Evolutionary conservation across 2,888 invertebrate species (phyloP).

Genomic region (Furcula furcula): DNA sequence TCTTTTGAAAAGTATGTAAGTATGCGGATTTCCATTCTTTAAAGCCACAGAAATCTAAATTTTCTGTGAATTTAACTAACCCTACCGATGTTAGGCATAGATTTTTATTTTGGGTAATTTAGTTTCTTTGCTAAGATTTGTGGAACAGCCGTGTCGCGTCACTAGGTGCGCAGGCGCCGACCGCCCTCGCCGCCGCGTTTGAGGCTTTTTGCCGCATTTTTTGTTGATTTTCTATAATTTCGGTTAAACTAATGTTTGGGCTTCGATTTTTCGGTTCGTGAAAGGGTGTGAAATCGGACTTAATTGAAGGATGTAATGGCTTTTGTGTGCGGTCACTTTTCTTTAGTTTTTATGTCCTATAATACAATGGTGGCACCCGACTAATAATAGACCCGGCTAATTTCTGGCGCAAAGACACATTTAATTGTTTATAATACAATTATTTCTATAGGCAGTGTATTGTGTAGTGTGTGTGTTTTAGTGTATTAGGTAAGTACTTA

Average conservation of each 20-base stretch:
- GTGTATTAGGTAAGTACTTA: too few species aligned
- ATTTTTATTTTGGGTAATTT: not conserved
- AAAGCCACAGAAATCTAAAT: too few species aligned
- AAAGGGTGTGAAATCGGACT: constrained; percentile 79
- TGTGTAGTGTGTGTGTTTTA: too few species aligned
- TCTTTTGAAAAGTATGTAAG: too few species aligned
- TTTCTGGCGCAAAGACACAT: constrained; percentile 20
- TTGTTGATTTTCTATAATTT: constrained; percentile 78
- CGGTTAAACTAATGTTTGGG: constrained; percentile 80
- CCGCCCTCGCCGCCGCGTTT: constrained; percentile 47
- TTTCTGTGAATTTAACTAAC: too few species aligned
- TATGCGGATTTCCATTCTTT: too few species aligned
- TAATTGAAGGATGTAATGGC: constrained; percentile 76
- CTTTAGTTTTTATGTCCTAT: constrained; percentile 45
- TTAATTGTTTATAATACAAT: constrained; percentile 5
- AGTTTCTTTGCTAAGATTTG: not conserved
- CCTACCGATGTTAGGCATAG: not conserved
- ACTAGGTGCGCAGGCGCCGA: constrained; percentile 42
- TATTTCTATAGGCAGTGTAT: not conserved
- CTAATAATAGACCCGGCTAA: constrained; percentile 23
- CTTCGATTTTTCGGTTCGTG: constrained; percentile 81
- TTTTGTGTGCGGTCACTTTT: constrained; percentile 74
- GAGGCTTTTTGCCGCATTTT: constrained; percentile 63
- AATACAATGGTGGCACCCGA: constrained; percentile 21
- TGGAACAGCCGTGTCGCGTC: constrained; percentile 6